Evolutionary conservation across 2,797 vertebrate species (phyloP).

Genomic region (Urosaurus nigricauda): DNA sequence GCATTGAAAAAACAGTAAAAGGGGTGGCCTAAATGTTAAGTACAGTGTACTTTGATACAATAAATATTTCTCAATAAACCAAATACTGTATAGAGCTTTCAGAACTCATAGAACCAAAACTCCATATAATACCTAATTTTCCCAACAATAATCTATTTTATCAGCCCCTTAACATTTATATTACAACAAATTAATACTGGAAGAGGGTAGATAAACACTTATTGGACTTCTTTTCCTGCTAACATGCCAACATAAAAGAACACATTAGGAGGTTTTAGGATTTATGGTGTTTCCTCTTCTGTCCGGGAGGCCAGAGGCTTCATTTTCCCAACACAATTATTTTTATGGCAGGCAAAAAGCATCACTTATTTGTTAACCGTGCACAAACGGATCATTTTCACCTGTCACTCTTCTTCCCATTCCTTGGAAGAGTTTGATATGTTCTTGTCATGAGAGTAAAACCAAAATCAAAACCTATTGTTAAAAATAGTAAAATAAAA

Average conservation of each 20-base stretch:
- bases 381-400: conserved; percentile 56
- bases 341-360: conserved; percentile 63
- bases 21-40: conserved; percentile 92
- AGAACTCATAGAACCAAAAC: conserved; percentile 83
- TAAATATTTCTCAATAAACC: conserved; percentile 96
- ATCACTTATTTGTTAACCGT: conserved; percentile 55
- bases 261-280: conserved; percentile 71
- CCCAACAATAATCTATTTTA: conserved; percentile 88
- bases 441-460: conserved; percentile 52
- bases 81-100: conserved; percentile 86
- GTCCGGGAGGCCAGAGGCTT: conserved; percentile 60
- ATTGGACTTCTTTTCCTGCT: conserved; percentile 76
- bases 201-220: conserved; percentile 84
- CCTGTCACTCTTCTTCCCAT: conserved; percentile 62
- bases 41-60: conserved; percentile 97
- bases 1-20: conserved; percentile 90
- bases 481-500: conserved; percentile 44
- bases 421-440: conserved; percentile 56
- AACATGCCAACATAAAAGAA: conserved; percentile 76
- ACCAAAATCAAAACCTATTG: conserved; percentile 36
- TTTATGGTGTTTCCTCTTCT: conserved; percentile 70
- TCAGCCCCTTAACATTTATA: conserved; percentile 84
- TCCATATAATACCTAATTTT: conserved; percentile 87
- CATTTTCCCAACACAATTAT: conserved; percentile 64
- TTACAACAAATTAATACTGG: conserved; percentile 91